Evolutionary conservation across 2,113 vertebrate species (phyloP).

Genomic region (Felis catus): F.catus_Fca126_mat1.0 CM031416.1:149103001-149103500

Average conservation of each 20-base stretch:
- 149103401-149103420: accelerated
- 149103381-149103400: accelerated
- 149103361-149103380: accelerated
- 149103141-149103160: accelerated
- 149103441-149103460: accelerated
- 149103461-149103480: background rate
- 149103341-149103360: too few species aligned
- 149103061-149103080: background rate
- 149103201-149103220: accelerated
- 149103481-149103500: background rate
- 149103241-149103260: accelerated
- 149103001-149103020: accelerated
- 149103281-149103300: accelerated
- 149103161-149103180: accelerated
- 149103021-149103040: background rate
- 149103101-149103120: background rate
- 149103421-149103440: background rate
- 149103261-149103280: accelerated
- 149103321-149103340: accelerated
- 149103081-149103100: background rate
- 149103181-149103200: background rate
- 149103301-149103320: too few species aligned
- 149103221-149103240: accelerated
- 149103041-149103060: background rate
- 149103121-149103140: background rate